Evolutionary conservation across 2,797 vertebrate genomes (phyloP).

Genomic region (Malurus splendens): DNA sequence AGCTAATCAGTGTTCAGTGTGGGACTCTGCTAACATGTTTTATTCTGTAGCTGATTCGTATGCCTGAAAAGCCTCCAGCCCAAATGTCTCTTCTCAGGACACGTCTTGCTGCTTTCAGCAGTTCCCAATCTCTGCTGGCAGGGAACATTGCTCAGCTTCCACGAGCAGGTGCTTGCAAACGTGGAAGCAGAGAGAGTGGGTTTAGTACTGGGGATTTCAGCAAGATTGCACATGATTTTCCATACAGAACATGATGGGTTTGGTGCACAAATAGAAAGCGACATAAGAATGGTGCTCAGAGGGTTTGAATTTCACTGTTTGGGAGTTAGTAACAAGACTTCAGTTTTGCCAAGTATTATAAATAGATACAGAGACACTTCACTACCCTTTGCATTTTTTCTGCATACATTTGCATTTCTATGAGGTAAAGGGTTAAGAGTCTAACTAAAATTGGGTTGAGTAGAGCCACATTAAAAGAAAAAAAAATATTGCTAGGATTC

Average conservation of each 20-base stretch:
- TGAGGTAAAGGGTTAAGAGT: neutral
- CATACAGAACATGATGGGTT: neutral
- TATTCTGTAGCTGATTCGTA: neutral
- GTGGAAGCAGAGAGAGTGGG: neutral
- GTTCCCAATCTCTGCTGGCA: neutral
- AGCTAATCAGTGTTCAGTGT: neutral
- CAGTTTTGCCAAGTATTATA: neutral
- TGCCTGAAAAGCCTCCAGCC: neutral
- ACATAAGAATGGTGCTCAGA: neutral
- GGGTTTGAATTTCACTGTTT: neutral
- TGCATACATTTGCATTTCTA: neutral
- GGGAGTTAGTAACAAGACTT: neutral
- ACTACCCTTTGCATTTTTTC: neutral
- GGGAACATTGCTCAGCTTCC: neutral
- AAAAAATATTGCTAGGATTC: neutral
- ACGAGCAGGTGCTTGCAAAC: neutral
- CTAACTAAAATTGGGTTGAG: neutral
- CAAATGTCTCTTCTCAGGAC: neutral
- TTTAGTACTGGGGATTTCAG: neutral
- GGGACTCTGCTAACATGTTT: neutral
- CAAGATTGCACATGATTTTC: neutral
- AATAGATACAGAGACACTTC: constrained; percentile 4
- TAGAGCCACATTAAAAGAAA: neutral
- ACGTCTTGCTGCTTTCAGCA: neutral
- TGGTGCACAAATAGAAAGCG: neutral